phyloP scores from a whole-genome alignment of 1,140 invertebrate species.

The Rhizoglyphus robini region DNA sequence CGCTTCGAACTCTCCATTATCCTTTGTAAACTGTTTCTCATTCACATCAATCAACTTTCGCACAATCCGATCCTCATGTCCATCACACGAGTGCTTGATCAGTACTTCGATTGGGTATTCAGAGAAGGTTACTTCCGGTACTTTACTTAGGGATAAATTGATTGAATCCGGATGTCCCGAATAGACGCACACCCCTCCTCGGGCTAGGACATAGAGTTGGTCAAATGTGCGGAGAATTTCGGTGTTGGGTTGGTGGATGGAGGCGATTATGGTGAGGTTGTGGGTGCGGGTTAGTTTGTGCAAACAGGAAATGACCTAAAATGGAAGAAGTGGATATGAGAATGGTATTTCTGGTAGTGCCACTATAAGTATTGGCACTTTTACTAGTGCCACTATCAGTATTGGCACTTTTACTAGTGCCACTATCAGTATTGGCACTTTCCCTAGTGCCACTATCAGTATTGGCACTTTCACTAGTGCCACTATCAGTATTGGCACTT shows the following conservation, averaged over 20 bases:
- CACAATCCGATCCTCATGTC: not conserved
- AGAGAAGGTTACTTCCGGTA: not conserved
- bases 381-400: too few species aligned
- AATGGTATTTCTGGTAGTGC: too few species aligned
- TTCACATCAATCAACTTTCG: not conserved
- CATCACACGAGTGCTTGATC: slow-evolving; percentile 2
- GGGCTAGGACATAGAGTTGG: slow-evolving; percentile 16
- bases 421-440: too few species aligned
- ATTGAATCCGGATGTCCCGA: not conserved
- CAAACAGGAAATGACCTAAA: slow-evolving; percentile 44
- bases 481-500: too few species aligned
- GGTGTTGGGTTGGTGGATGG: slow-evolving; percentile 18
- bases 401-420: too few species aligned
- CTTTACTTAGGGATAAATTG: not conserved
- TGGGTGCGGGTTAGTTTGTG: slow-evolving; percentile 34
- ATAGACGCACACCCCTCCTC: slow-evolving; percentile 14
- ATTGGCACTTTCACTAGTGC: too few species aligned
- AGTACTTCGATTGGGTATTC: not conserved
- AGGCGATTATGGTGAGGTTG: not conserved
- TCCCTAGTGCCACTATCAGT: too few species aligned
- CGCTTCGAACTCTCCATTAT: not conserved
- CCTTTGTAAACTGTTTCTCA: not conserved
- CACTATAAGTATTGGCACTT: too few species aligned
- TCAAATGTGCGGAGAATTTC: slow-evolving; percentile 11
- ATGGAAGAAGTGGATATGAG: too few species aligned